Percentiles rank a stretch among this genome's conserved stretches.
Conservation (phyloP, 2,797 vertebrate genomes). For the Naso thynnoides region DNA sequence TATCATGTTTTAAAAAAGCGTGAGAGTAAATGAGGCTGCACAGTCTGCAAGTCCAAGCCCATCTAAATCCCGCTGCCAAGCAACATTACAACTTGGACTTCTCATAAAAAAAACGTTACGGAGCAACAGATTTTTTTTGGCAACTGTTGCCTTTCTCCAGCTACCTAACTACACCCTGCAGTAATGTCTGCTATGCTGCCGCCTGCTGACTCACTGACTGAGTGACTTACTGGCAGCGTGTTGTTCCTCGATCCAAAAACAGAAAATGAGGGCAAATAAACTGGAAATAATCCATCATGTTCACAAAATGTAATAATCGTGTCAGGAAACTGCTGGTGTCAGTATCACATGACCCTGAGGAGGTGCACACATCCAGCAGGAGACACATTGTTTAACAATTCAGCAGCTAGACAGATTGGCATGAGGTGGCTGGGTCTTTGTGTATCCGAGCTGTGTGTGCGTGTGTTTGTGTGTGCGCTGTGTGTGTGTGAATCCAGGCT, state of each 20-base stretch:
- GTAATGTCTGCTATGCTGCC: constrained; percentile 79
- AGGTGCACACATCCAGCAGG: not conserved
- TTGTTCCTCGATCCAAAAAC: constrained; percentile 20
- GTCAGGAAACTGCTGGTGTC: not conserved
- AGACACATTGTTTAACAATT: constrained; percentile 53
- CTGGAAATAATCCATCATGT: constrained; percentile 6
- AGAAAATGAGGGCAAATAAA: not conserved
- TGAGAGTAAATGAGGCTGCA: constrained; percentile 38
- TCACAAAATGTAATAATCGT: not conserved
- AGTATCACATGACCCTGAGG: constrained; percentile 6
- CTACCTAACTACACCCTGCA: constrained; percentile 63
- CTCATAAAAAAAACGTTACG: constrained; percentile 23
- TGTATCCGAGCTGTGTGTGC: constrained; percentile 19
- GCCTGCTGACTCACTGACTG: constrained; percentile 60
- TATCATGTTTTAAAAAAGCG: constrained; percentile 52
- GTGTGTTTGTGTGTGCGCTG: constrained; percentile 11
- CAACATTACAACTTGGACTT: constrained; percentile 65
- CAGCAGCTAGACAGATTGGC: constrained; percentile 36
- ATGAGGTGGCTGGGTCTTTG: not conserved
- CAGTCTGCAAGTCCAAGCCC: constrained; percentile 16
- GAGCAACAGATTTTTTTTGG: constrained; percentile 67
- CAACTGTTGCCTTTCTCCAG: constrained; percentile 48
- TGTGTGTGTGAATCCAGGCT: constrained; percentile 7
- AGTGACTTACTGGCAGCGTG: constrained; percentile 5
- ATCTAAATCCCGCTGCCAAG: constrained; percentile 68